phyloP scores from a whole-genome alignment of 2,797 vertebrate genomes.

The Galagoides demidoff region DNA sequence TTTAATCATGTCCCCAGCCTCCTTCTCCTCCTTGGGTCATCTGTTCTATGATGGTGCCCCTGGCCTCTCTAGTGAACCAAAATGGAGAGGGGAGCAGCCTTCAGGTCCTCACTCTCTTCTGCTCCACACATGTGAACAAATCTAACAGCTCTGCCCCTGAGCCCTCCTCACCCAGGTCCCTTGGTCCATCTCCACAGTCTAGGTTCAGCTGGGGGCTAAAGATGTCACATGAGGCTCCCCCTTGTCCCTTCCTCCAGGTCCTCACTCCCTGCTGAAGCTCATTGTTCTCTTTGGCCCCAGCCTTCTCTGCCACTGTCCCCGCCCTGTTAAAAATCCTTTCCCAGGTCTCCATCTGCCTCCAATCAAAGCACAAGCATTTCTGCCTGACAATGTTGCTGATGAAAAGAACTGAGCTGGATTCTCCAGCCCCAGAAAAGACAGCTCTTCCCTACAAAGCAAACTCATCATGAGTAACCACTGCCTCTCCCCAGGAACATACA shows the following conservation, averaged over 20 bases:
- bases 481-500: not conserved
- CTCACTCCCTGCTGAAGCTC: no score
- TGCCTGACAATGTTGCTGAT: not conserved
- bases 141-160: fast-evolving
- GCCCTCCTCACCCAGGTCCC: not conserved
- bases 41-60: not conserved
- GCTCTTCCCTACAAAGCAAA: not conserved
- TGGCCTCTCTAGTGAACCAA: not conserved
- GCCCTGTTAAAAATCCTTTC: not conserved
- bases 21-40: not conserved
- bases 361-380: not conserved
- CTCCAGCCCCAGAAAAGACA: not conserved
- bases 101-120: not conserved
- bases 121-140: not conserved
- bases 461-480: not conserved
- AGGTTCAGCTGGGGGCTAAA: not conserved
- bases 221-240: not conserved
- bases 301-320: no score
- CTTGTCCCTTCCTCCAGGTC: not conserved
- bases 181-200: not conserved
- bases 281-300: not conserved
- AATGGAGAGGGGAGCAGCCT: not conserved
- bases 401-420: not conserved
- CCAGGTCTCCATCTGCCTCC: not conserved
- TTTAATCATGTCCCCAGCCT: not conserved